Evolutionary conservation across 2,797 vertebrate genomes (phyloP).

Genomic region (Eulemur mongoz): DNA sequence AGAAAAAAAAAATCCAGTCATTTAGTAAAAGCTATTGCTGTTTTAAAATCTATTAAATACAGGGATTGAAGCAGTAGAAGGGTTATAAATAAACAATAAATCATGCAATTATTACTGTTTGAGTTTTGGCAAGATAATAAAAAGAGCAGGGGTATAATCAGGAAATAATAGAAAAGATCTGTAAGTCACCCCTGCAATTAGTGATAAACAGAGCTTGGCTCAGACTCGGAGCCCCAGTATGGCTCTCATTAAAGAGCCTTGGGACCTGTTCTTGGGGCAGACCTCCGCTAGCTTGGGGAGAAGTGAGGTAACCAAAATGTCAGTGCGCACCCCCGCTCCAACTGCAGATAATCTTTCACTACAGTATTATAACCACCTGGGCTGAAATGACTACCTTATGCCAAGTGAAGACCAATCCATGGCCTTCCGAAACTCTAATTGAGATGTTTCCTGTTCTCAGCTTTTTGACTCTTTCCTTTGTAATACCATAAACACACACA

Average conservation of each 20-base stretch:
- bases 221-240: conserved; percentile 77
- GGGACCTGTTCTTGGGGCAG: conserved; percentile 83
- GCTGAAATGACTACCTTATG: conserved; percentile 86
- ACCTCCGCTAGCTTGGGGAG: conserved; percentile 77
- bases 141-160: conserved; percentile 81
- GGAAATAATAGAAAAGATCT: conserved; percentile 84
- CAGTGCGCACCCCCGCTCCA: conserved; percentile 52
- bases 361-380: conserved; percentile 85
- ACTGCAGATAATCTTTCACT: conserved; percentile 68
- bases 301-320: conserved; percentile 84
- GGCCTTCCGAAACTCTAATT: conserved; percentile 72
- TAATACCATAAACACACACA: conserved; percentile 61
- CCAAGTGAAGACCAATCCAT: conserved; percentile 44
- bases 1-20: conserved; percentile 76
- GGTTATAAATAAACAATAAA: conserved; percentile 85
- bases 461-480: conserved; percentile 66
- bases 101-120: conserved; percentile 84
- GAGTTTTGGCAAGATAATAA: conserved; percentile 85
- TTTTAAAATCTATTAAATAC: conserved; percentile 79
- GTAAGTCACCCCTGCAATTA: conserved; percentile 82
- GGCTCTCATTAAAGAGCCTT: conserved; percentile 85
- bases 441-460: conserved; percentile 73
- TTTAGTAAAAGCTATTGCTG: conserved; percentile 70
- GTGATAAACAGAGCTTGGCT: conserved; percentile 84
- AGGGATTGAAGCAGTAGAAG: conserved; percentile 71